These are phyloP conservation scores for Lepidothrix coronata DNA, from an alignment of 2,113 vertebrate genomes.

Conservation along the genomic window DNA sequence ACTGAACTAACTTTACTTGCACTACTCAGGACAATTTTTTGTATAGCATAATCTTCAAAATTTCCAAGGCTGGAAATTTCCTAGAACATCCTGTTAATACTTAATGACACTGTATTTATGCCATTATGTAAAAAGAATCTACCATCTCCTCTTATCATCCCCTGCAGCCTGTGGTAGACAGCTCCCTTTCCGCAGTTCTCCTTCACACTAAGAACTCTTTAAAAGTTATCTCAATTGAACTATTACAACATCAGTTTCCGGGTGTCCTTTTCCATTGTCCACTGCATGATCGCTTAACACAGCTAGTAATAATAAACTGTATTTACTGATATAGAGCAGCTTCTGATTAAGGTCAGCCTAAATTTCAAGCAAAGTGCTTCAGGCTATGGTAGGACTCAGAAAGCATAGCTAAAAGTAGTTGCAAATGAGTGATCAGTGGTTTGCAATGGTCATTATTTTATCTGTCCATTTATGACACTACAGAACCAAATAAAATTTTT, in stretches of 20 bases:
- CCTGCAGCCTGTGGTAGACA: not conserved
- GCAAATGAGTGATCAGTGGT: not conserved
- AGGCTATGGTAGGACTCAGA: not conserved
- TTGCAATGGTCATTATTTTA: not conserved
- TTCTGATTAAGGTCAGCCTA: not conserved
- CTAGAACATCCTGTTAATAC: not conserved
- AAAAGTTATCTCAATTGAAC: not conserved
- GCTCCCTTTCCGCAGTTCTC: not conserved
- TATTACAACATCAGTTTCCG: not conserved
- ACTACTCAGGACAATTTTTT: not conserved
- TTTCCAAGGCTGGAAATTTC: not conserved
- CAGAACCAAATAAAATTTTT: not conserved
- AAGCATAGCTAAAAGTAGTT: not conserved
- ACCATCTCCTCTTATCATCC: not conserved
- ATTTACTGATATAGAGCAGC: not conserved
- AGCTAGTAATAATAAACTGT: not conserved
- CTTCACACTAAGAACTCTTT: not conserved
- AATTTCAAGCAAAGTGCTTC: not conserved
- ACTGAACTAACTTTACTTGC: not conserved
- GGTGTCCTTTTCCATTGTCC: not conserved
- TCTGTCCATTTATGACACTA: not conserved
- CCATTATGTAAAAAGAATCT: not conserved
- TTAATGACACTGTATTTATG: not conserved
- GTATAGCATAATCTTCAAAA: not conserved
- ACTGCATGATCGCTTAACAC: rapidly evolving